Conservation (phyloP, 2,888 invertebrate genomes). For the Coelinius sp. region DNA sequence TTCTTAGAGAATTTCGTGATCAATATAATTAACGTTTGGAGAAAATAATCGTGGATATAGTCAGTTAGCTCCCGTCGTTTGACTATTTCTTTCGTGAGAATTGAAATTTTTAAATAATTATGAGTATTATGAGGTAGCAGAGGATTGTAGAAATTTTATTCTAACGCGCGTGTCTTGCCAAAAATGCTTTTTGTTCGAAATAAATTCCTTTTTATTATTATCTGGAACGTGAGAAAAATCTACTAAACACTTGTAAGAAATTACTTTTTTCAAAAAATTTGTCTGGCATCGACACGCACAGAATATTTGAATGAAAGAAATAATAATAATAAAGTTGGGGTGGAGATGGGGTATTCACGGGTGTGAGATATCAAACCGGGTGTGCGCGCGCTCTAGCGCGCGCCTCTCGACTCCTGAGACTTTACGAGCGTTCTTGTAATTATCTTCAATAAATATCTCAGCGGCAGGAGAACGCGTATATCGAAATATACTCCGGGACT, state of each 20-base stretch:
- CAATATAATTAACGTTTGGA: constrained; percentile 32
- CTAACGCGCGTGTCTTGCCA: constrained; percentile 28
- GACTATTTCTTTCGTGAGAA: not conserved
- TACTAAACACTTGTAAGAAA: constrained; percentile 24
- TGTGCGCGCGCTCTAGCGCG: constrained; percentile 53
- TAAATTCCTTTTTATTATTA: constrained; percentile 26
- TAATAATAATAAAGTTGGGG: constrained; percentile 34
- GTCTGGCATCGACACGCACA: constrained; percentile 14
- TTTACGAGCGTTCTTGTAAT: constrained; percentile 71
- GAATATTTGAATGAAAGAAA: not conserved
- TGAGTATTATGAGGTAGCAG: not conserved
- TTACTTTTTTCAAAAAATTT: not conserved
- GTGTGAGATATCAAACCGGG: constrained; percentile 68
- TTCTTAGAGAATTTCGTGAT: constrained; percentile 33
- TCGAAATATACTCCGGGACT: constrained; percentile 64
- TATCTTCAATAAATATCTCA: constrained; percentile 71
- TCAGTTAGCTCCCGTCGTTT: constrained; percentile 6
- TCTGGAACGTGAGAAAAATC: constrained; percentile 36
- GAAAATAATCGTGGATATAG: constrained; percentile 30
- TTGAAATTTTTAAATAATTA: constrained; percentile 1
- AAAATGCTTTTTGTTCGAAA: not conserved
- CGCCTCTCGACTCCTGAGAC: constrained; percentile 50
- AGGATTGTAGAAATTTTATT: no score
- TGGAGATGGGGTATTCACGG: constrained; percentile 39
- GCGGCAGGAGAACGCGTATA: constrained; percentile 67